Percentiles rank a stretch among this genome's conserved stretches.
These are phyloP conservation scores for Anarrhichthys ocellatus DNA, from an alignment of 2,113 vertebrate species.

Conservation along the genomic window DNA sequence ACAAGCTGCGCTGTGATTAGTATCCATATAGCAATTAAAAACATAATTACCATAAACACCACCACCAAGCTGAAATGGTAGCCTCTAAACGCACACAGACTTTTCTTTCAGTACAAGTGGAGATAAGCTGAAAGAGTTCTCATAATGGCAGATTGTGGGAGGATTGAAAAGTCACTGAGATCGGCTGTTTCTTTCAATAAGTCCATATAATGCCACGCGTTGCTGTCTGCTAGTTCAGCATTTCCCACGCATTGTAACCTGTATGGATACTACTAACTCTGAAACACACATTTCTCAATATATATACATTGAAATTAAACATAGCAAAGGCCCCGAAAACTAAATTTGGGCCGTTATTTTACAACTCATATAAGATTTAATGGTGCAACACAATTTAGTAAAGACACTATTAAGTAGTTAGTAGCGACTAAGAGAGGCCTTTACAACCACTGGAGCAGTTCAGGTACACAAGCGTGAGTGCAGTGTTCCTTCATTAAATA, in stretches of 20 bases:
- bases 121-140: neutral
- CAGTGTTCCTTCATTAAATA: neutral
- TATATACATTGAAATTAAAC: neutral
- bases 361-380: neutral
- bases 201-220: neutral
- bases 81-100: neutral
- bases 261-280: neutral
- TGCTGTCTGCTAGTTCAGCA: neutral
- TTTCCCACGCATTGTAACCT: neutral
- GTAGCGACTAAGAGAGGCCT: neutral
- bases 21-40: neutral
- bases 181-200: neutral
- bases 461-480: too few species aligned
- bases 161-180: neutral
- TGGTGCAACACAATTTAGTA: neutral
- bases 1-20: neutral
- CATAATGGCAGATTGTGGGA: neutral
- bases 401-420: neutral
- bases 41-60: neutral
- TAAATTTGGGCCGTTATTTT: too few species aligned
- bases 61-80: neutral
- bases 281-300: neutral
- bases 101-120: neutral
- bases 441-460: neutral
- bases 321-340: neutral